Base-by-base conservation (phyloP, 1,140 invertebrate species). In the Magallana angulata region DNA sequence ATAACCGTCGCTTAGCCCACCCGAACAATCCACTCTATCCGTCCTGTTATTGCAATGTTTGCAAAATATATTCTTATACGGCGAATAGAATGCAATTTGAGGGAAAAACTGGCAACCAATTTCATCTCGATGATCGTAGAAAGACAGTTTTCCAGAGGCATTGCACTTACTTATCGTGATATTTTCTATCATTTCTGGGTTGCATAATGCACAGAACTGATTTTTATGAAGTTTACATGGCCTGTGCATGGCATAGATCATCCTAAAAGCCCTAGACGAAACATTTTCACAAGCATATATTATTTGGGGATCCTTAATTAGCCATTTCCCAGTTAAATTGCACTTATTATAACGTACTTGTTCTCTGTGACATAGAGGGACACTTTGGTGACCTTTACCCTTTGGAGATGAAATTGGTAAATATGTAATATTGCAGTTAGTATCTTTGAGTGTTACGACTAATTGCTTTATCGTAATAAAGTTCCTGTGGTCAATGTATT, bases 51-150 rank as follows among this genome's bases (percentile, higher is more conserved):
- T 64, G 18, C 60, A 64, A 64, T 64, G 16, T 64, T 18, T 64
- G 14, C 60, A 64, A 64, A 64, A 48, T n/a, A 64, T 16, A 64
- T 64, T 64, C 8, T 64, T 64, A 64, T 64, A 64, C 60, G 60
- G 60, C 16, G 60, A 18, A 64, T 64, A 16, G 14, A 16, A 16
- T n/a, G 16, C 18, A 64, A 64, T 16, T 64, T 64, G 16, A 18
- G 60, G 60, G 14, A 64, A 64, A 16, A 64, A 64, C 7, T 64
- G 16, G 18, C 60, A 64, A 7, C 16, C 60, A 64, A 7, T 64
- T 14, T 7, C 16, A 64, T 16, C 18, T 16, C 16, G 12, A n/a
- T 64, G 16, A 64, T 16, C 60, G 18, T n/a, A 64, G 16, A 18
- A 16, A 64, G 14, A 18, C 8, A 18, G 6, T n/a, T 64, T 18